phyloP scores from a whole-genome alignment of 2,797 vertebrate genomes.

The Phrynocephalus vlangalii region DNA sequence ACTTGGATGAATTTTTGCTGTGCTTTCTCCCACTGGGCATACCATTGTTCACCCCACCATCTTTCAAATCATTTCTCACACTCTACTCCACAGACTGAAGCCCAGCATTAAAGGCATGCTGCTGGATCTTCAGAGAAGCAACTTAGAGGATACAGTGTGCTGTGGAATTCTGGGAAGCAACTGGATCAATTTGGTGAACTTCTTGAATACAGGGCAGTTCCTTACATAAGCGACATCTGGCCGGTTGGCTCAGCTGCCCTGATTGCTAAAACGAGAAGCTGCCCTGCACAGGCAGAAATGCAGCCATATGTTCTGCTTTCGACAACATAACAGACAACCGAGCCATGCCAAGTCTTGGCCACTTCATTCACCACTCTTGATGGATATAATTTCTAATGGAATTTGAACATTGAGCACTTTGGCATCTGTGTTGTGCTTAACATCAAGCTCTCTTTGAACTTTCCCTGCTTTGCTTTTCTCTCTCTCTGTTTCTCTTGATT shows the following conservation, averaged over 20 bases:
- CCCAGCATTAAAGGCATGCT: neutral
- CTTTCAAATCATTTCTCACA: neutral
- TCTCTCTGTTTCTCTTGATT: neutral
- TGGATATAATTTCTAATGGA: slow-evolving; percentile 14
- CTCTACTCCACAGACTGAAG: neutral
- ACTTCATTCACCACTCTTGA: neutral
- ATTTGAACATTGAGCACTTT: slow-evolving; percentile 25
- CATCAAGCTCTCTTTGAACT: slow-evolving; percentile 13
- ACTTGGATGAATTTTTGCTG: too few species aligned
- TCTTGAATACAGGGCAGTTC: neutral
- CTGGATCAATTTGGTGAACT: neutral
- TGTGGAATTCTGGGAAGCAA: neutral
- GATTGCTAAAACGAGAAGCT: slow-evolving; percentile 16
- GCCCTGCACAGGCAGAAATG: neutral
- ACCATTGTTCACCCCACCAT: neutral
- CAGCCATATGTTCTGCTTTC: slow-evolving; percentile 25
- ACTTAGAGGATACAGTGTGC: neutral
- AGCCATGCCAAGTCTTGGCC: slow-evolving; percentile 1
- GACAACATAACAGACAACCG: neutral
- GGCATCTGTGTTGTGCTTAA: neutral
- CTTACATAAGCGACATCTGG: slow-evolving; percentile 9
- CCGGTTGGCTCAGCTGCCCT: neutral
- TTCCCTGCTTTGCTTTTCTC: neutral
- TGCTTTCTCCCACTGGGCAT: neutral
- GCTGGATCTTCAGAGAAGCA: neutral